A percentile compares a stretch with the other conserved stretches of the same genome.
phyloP scores from a whole-genome alignment of 2,888 invertebrate species.

The Peribatodes rhomboidaria region DNA sequence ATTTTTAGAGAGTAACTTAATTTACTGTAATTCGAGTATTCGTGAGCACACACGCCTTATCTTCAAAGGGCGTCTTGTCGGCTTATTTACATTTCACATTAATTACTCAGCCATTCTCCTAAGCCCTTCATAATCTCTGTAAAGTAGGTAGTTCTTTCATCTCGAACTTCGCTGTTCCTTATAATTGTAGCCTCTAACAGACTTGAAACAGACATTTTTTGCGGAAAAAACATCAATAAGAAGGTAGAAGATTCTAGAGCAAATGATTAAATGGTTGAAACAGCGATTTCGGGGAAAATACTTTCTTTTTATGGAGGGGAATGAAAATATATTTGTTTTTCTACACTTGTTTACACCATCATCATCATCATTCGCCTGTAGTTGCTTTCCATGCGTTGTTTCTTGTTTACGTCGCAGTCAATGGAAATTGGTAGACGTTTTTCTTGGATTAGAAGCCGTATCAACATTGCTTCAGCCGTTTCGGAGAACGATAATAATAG shows the following conservation, averaged over 20 bases:
- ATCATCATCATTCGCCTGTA: too few relatives aligned
- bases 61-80: constrained; percentile 11
- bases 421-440: too few relatives aligned
- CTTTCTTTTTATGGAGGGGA: background rate
- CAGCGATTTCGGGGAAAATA: background rate
- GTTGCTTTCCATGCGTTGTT: too few relatives aligned
- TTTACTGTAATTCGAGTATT: constrained; percentile 1
- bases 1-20: constrained; percentile 5
- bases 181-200: constrained; percentile 1
- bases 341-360: constrained; percentile 1
- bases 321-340: background rate
- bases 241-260: background rate
- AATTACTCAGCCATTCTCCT: constrained; percentile 11
- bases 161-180: background rate
- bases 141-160: background rate
- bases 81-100: constrained; percentile 18
- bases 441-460: too few relatives aligned
- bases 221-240: background rate
- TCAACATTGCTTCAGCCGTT: too few relatives aligned
- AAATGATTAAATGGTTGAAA: constrained; percentile 5
- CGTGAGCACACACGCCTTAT: constrained; percentile 10
- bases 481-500: too few relatives aligned
- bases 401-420: too few relatives aligned
- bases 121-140: constrained; percentile 12
- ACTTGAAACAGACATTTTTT: constrained; percentile 7